Conservation (phyloP, 2,888 invertebrate genomes). For the Perithous albicinctus region DNA sequence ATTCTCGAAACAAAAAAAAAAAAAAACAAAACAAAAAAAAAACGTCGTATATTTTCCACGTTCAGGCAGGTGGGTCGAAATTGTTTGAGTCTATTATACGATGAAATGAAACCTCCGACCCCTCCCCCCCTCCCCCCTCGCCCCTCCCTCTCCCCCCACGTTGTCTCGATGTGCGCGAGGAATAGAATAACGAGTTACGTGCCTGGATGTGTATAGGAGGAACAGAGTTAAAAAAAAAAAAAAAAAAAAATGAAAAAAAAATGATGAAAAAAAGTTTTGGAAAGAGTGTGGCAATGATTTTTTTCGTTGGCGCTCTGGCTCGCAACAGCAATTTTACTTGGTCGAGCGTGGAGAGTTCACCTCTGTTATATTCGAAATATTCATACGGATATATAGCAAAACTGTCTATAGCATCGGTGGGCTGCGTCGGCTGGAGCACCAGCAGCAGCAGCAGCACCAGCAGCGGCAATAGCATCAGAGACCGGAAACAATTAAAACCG, state of each 20-base stretch:
- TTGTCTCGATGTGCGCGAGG: constrained; percentile 41
- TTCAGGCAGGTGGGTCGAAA: constrained; percentile 57
- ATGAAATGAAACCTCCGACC: constrained; percentile 62
- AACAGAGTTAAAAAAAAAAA: background rate
- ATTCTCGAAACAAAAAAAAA: background rate
- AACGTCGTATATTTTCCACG: constrained; percentile 47
- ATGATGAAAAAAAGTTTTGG: constrained; percentile 3
- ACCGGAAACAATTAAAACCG: constrained; percentile 72
- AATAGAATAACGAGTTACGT: constrained; percentile 66
- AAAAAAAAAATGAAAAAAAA: constrained; percentile 19
- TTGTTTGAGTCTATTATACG: constrained; percentile 67
- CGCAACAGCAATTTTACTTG: constrained; percentile 53
- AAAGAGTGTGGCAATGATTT: constrained; percentile 20
- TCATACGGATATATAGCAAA: constrained; percentile 42
- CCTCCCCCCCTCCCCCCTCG: too few relatives aligned
- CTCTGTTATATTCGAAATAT: constrained; percentile 64
- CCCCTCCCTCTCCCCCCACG: too few relatives aligned
- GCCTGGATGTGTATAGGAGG: constrained; percentile 16
- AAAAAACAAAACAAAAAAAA: too few relatives aligned
- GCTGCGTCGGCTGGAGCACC: background rate
- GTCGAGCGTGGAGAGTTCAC: constrained; percentile 35
- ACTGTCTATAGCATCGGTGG: constrained; percentile 37
- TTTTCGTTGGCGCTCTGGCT: background rate
- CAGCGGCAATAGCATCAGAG: constrained; percentile 38
- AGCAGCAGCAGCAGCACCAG: constrained; percentile 1